Conservation (phyloP, 2,113 vertebrate genomes). For the Antennarius striatus region DNA sequence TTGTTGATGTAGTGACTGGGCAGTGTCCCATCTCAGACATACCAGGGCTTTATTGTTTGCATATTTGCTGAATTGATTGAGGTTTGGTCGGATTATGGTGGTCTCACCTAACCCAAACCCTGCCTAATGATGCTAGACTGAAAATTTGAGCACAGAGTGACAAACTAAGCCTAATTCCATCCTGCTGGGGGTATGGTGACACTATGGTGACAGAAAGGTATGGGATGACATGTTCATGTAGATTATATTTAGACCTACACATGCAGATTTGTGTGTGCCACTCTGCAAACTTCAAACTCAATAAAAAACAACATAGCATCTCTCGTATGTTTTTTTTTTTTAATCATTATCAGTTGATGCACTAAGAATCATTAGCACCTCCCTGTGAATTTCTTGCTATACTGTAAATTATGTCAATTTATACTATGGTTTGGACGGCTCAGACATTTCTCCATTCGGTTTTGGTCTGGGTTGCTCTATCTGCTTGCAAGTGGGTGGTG, state of each 20-base stretch:
- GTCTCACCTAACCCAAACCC: neutral
- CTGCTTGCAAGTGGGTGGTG: slow-evolving; percentile 2
- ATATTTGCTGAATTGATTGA: slow-evolving; percentile 12
- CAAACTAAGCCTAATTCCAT: slow-evolving; percentile 8
- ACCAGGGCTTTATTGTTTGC: slow-evolving; percentile 3
- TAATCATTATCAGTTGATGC: neutral
- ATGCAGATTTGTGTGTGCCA: neutral
- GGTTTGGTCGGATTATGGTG: neutral
- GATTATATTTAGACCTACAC: neutral
- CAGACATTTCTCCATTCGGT: neutral
- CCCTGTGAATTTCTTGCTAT: no score
- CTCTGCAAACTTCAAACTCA: neutral
- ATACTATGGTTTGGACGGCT: no score
- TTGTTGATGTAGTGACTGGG: slow-evolving; percentile 6
- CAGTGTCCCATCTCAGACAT: neutral
- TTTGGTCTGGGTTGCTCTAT: neutral
- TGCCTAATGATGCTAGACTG: neutral
- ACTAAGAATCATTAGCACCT: no score
- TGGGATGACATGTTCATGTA: no score
- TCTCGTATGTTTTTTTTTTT: neutral
- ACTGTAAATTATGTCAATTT: no score
- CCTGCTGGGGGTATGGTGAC: neutral
- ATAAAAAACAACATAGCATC: neutral
- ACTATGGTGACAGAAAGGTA: neutral
- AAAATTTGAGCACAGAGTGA: neutral